These are phyloP conservation scores for Podotricha telesiphe DNA, from an alignment of 2,888 invertebrate genomes.

Conservation along the genomic window DNA sequence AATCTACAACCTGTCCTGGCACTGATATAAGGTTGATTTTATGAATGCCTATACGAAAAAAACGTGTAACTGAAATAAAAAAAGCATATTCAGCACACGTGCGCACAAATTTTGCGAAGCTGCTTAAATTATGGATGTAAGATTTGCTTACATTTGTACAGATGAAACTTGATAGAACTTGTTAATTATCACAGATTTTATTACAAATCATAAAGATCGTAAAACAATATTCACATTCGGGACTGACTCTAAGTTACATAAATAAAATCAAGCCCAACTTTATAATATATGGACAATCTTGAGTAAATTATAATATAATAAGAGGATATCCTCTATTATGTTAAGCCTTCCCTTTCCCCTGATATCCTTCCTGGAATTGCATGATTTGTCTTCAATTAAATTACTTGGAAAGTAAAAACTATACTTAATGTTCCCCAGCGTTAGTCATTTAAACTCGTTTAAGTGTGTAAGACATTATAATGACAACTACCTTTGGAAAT, in stretches of 20 bases:
- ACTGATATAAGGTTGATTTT: too few species aligned
- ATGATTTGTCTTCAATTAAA: conserved; percentile 13
- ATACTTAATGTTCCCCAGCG: conserved; percentile 19
- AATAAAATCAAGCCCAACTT: background rate
- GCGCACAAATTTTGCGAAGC: too few species aligned
- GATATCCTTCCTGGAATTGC: conserved; percentile 8
- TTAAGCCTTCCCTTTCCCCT: conserved; percentile 4
- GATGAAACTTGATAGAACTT: background rate
- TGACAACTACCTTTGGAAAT: conserved; percentile 38
- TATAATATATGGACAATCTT: background rate
- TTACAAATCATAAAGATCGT: background rate
- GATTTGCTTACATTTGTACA: background rate
- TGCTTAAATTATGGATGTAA: too few species aligned
- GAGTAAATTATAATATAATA: conserved; percentile 3
- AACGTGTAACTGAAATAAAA: too few species aligned
- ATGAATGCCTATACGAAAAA: too few species aligned
- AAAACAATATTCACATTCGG: background rate
- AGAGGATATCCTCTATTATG: conserved; percentile 21
- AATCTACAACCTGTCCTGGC: too few species aligned
- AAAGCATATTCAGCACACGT: too few species aligned
- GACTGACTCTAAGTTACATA: background rate
- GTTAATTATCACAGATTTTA: background rate
- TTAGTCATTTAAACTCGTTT: conserved; percentile 34
- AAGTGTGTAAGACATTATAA: conserved; percentile 34
- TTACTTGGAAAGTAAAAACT: conserved; percentile 21